These are phyloP conservation scores for Melanotaenia nigrans DNA, from an alignment of 2,797 vertebrate genomes.

Conservation along the genomic window DNA sequence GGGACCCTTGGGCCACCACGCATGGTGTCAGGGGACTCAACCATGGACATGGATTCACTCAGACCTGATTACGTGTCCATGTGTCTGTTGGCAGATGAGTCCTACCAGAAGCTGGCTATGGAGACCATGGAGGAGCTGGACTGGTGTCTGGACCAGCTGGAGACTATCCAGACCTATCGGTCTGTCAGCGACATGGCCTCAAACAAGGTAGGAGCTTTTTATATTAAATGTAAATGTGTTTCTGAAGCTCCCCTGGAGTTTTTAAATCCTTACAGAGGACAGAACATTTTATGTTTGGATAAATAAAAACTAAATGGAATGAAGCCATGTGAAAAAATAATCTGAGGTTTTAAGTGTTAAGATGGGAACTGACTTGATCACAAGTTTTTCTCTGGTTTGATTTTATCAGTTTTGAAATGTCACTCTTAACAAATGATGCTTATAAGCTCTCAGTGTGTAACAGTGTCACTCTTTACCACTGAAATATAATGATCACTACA, in stretches of 20 bases:
- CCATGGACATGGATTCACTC: slow-evolving; percentile 78
- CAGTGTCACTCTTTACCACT: not conserved
- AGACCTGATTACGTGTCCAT: slow-evolving; percentile 90
- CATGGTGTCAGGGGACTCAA: slow-evolving; percentile 55
- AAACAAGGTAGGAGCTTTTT: slow-evolving; percentile 89
- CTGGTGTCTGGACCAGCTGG: slow-evolving; percentile 98
- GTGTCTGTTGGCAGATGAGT: slow-evolving; percentile 95
- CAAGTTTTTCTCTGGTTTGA: not conserved
- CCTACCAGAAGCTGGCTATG: slow-evolving; percentile 97
- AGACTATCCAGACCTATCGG: slow-evolving; percentile 97
- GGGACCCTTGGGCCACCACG: slow-evolving; percentile 55
- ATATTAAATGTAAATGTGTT: not conserved
- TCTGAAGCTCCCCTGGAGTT: not conserved
- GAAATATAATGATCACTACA: not conserved
- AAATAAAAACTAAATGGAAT: not conserved
- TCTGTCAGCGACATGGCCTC: slow-evolving; percentile 99
- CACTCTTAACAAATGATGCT: not conserved
- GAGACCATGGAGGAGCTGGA: slow-evolving; percentile 98
- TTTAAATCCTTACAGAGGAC: not conserved
- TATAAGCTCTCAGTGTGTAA: not conserved
- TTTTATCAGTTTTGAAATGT: not conserved
- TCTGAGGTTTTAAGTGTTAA: too few relatives aligned
- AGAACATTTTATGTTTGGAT: not conserved
- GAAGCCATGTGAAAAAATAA: too few relatives aligned
- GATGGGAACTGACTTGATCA: not conserved